Conservation (phyloP, 2,888 invertebrate species). For the Calameuta pallipes region DNA sequence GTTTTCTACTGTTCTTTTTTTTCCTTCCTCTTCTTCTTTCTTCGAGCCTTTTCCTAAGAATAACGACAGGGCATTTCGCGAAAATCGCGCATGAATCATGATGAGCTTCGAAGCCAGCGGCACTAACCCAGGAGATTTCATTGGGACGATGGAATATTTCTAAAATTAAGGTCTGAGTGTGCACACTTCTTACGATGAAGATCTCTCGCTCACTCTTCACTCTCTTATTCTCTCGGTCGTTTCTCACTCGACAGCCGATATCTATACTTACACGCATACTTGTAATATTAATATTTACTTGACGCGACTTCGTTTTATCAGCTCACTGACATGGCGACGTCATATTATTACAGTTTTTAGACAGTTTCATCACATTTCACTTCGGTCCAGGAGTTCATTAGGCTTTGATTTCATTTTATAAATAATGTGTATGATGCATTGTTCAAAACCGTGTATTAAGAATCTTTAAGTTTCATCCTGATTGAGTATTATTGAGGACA, state of each 20-base stretch:
- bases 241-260: not conserved
- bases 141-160: constrained; percentile 4
- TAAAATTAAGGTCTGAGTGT: not conserved
- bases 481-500: constrained; percentile 64
- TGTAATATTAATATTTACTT: constrained; percentile 6
- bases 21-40: too few species aligned
- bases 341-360: too few species aligned
- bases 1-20: not conserved
- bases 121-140: not conserved
- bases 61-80: constrained; percentile 34
- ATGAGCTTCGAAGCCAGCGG: constrained; percentile 23
- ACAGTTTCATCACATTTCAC: too few species aligned
- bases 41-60: constrained; percentile 32
- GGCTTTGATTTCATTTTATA: too few species aligned
- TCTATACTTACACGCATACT: not conserved
- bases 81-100: constrained; percentile 29
- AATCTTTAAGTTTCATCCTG: constrained; percentile 4
- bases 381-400: too few species aligned
- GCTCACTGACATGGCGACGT: too few species aligned
- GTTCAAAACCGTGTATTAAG: not conserved
- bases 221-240: not conserved
- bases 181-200: too few species aligned
- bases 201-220: not conserved
- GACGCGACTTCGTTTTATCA: too few species aligned
- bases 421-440: too few species aligned